Evolutionary conservation across 2,888 invertebrate genomes (phyloP).

Genomic region (Melieria picta): DNA sequence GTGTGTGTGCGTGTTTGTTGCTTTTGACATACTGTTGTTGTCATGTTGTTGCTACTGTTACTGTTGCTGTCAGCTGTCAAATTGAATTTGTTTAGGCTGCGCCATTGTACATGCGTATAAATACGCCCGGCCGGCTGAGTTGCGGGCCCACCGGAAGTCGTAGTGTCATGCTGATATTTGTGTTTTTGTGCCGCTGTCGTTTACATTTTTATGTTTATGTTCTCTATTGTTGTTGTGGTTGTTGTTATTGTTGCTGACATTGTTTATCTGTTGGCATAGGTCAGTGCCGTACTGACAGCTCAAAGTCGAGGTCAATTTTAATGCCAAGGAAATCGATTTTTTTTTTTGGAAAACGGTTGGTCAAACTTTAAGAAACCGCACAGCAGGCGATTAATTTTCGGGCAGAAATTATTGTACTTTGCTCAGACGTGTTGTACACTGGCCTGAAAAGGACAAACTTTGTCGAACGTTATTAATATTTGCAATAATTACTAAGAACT

Average conservation of each 20-base stretch:
- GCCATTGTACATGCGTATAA: not conserved
- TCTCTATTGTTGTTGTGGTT: constrained; percentile 40
- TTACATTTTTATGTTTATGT: constrained; percentile 40
- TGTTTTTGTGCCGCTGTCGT: constrained; percentile 55
- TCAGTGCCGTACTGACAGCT: constrained; percentile 58
- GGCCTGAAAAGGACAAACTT: too few species aligned
- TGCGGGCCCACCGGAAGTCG: constrained; percentile 56
- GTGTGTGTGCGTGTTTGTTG: constrained; percentile 20
- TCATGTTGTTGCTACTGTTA: constrained; percentile 42
- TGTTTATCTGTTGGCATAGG: constrained; percentile 63
- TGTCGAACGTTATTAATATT: too few species aligned
- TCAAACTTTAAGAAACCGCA: constrained; percentile 1
- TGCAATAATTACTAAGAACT: too few species aligned
- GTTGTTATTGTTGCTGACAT: constrained; percentile 39
- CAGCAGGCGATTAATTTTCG: too few species aligned
- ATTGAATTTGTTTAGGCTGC: constrained; percentile 62
- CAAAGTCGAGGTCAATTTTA: constrained; percentile 63
- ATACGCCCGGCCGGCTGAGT: not conserved
- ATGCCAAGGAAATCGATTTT: constrained; percentile 39
- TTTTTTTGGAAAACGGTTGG: not conserved
- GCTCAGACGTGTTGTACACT: too few species aligned
- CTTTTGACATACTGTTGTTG: constrained; percentile 19
- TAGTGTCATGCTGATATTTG: constrained; percentile 63
- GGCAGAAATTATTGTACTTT: too few species aligned
- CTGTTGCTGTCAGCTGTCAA: constrained; percentile 56